Conservation (phyloP, 2,113 vertebrate species). For the Zosterops hypoxanthus region DNA sequence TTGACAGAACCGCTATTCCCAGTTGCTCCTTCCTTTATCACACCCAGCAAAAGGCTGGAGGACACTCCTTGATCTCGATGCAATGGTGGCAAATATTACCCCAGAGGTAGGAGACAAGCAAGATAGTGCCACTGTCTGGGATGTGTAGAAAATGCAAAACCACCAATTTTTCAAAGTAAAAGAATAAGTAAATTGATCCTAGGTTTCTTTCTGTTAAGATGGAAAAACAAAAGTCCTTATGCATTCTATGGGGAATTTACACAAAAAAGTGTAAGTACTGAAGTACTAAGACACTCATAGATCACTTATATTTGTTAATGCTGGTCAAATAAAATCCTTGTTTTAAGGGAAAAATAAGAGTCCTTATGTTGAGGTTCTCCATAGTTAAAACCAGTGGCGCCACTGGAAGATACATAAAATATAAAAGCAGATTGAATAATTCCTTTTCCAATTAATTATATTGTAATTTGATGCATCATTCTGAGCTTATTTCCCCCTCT, state of each 20-base stretch:
- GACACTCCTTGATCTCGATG: no score
- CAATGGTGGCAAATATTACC: accelerated
- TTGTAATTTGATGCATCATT: neutral
- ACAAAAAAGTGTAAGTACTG: neutral
- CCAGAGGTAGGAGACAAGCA: neutral
- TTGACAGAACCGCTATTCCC: neutral
- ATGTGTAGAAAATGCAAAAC: accelerated
- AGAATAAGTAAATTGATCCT: neutral
- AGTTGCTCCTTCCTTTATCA: neutral
- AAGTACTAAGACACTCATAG: neutral
- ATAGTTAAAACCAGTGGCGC: neutral
- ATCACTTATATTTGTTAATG: neutral
- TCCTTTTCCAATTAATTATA: neutral
- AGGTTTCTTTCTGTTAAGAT: neutral
- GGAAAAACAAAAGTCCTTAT: neutral
- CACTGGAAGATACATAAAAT: neutral
- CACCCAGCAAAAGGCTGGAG: neutral
- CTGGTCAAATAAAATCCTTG: neutral
- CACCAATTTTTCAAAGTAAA: neutral
- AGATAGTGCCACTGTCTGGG: neutral
- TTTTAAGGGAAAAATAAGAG: neutral
- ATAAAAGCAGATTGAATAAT: neutral
- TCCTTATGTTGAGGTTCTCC: neutral
- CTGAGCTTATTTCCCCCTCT: neutral
- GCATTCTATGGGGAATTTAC: neutral